Conservation (phyloP, 2,113 vertebrate genomes). For the Oceanites oceanicus region DNA sequence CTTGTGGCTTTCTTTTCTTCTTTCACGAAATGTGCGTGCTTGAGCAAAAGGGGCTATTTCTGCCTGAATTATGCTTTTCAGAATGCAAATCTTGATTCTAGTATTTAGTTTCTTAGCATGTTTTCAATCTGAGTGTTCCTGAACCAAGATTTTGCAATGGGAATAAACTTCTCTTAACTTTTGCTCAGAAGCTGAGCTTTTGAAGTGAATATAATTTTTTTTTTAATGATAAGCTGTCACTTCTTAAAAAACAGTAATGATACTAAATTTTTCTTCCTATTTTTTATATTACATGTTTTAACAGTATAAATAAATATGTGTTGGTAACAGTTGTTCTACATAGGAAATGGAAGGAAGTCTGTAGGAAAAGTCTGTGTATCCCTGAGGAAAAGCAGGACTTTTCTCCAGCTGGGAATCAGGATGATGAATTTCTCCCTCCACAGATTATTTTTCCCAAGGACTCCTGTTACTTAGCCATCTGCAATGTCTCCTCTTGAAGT, state of each 20-base stretch:
- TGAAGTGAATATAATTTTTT: neutral
- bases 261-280: neutral
- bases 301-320: neutral
- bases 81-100: neutral
- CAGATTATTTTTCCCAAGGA: neutral
- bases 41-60: neutral
- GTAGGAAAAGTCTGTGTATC: neutral
- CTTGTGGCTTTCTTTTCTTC: neutral
- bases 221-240: neutral
- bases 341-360: neutral
- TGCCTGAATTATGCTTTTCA: neutral
- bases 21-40: neutral
- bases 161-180: neutral
- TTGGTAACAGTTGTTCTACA: neutral
- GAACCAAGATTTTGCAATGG: neutral
- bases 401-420: neutral
- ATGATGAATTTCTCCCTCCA: neutral
- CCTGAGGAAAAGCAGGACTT: neutral
- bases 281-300: neutral
- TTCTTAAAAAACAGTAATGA: neutral
- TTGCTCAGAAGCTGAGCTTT: neutral
- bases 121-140: neutral
- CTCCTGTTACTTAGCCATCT: neutral
- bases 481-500: neutral
- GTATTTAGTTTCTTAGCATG: neutral